phyloP scores from a whole-genome alignment of 2,888 invertebrate species.

The Meandrusa payeni region DNA sequence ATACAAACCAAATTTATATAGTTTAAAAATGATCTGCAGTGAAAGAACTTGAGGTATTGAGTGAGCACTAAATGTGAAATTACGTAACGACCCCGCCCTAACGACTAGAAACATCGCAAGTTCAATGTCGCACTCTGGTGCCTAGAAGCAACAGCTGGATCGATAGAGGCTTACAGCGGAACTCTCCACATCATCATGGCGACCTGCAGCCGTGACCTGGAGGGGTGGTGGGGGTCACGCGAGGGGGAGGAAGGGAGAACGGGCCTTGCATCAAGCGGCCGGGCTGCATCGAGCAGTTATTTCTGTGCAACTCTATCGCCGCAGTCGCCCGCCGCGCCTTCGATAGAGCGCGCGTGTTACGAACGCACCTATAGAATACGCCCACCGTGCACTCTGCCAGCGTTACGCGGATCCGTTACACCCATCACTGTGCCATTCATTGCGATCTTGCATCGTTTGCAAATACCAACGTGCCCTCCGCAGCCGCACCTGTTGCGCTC shows the following conservation, averaged over 20 bases:
- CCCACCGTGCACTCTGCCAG: slow-evolving; percentile 45
- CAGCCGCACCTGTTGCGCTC: slow-evolving; percentile 58
- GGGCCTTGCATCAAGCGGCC: slow-evolving; percentile 67
- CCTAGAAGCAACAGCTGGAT: slow-evolving; percentile 71
- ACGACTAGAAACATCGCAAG: slow-evolving; percentile 36
- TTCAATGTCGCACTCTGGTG: slow-evolving; percentile 46
- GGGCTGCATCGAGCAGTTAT: slow-evolving; percentile 76
- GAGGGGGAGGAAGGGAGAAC: slow-evolving; percentile 27
- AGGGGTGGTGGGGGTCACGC: slow-evolving; percentile 36
- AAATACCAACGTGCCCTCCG: slow-evolving; percentile 4
- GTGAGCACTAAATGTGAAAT: neutral
- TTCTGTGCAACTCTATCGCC: slow-evolving; percentile 71
- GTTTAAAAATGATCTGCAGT: no score
- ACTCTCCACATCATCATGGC: slow-evolving; percentile 47
- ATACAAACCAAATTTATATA: no score
- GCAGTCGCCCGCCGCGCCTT: slow-evolving; percentile 69
- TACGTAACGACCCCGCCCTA: slow-evolving; percentile 21
- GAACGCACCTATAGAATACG: slow-evolving; percentile 40
- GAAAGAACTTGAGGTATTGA: no score
- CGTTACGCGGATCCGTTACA: slow-evolving; percentile 30
- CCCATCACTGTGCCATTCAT: slow-evolving; percentile 27
- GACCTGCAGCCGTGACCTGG: slow-evolving; percentile 74
- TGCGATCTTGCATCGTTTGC: slow-evolving; percentile 14
- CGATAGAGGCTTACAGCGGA: slow-evolving; percentile 56
- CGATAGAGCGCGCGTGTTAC: slow-evolving; percentile 58